Base-by-base conservation (phyloP, 2,113 vertebrate species). In the Siniperca chuatsi region DNA sequence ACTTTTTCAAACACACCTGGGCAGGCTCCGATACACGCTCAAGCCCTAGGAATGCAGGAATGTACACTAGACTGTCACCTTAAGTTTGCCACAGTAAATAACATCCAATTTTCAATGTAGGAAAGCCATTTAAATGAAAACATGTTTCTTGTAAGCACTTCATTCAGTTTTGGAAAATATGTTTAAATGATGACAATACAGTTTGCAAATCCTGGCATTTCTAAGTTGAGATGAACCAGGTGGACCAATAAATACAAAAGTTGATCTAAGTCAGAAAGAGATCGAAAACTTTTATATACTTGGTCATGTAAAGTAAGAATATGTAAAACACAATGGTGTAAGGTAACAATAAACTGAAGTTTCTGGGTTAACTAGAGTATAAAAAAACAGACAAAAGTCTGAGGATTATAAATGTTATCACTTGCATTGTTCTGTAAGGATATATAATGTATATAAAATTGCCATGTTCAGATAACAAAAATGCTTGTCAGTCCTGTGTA, bases 51-150 rank as follows among this genome's bases (percentile, higher is more conserved):
- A 66, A 52, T 40, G 29, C 35, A 35, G 62, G 72, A 84, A 62
- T 77, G 50, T 60, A 75, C 21, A 79, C 23, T 58, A 13, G 33
- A 69, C 79, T 70, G 65, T 23, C 46, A 6, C 8, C 11, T 54
- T 29, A 7, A 68, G 23, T 62, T 54, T 18, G 2, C 37, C 44
- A 33, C 2, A 8, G 10, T 20, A 54, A 66, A 71, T 3, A 42
- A 61, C 25, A 68, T 7, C n/a, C 23, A 40, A 1, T 55, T 48
- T 62, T 23, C 11, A 40, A 4, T 57, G 46, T 66, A n/a, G 8
- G 2, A 62, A 81, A 13, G 2, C 3, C 5, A 62, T 61, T 60
- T n/a, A 16, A 25, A 50, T 64, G 0, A 55, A 48, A 68, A 40
- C 8, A 46, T 2, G 2, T 25, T 60, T 55, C 75, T 60, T 52